Evolutionary conservation across 2,113 vertebrate species (phyloP), one percentile per base, ranked within the genome.

Genomic region (Prochilodus magdalenae): DNA sequence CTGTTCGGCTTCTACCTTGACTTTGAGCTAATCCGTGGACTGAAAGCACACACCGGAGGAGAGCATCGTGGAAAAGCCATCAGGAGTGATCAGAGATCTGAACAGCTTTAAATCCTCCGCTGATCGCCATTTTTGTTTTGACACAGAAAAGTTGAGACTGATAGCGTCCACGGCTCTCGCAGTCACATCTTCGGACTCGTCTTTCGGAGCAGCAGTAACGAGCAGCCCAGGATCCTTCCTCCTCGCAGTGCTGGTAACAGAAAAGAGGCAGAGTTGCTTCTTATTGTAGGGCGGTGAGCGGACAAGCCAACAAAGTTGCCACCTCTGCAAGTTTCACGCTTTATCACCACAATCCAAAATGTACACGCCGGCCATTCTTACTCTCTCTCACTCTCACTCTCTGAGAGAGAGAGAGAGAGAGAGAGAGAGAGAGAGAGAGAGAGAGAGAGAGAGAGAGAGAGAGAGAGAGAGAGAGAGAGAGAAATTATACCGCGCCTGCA

Each of bases 101-200:
- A 67, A 3, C 22, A 44, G 40, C 33, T 44, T 20, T 1, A 44
- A n/a, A 44, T n/a, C 22, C 57, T 13, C 7, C 22, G 7, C 22
- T 70, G 14, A 22, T 70, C 66, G 12, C 33, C 66, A 70, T 70
- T 40, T 70, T 70, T 70, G 20, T 70, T 33, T 44, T 60, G 5
- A n/a, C 47, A 53, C 6, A 40, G 55, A 30, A 66, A 29, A 69
- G 73, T 44, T 49, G 73, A 12, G 27, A 10, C 29, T 33, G 59
- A 47, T 57, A 36, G 69, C 44, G 13, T 65, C 79, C 79, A 66
- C 57, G 26, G 29, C 40, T 67, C 49, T 26, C n/a, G 20, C 73
- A 24, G 7, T 65, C 67, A 59, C 15, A 49, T n/a, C 22, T 24
- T 29, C 22, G 30, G 14, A 59, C 6, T 26, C 27, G n/a, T 73